Percentiles rank a stretch among this genome's conserved stretches.
These are phyloP conservation scores for Odontothrips loti DNA, from an alignment of 2,888 invertebrate species.

Conservation along the genomic window DNA sequence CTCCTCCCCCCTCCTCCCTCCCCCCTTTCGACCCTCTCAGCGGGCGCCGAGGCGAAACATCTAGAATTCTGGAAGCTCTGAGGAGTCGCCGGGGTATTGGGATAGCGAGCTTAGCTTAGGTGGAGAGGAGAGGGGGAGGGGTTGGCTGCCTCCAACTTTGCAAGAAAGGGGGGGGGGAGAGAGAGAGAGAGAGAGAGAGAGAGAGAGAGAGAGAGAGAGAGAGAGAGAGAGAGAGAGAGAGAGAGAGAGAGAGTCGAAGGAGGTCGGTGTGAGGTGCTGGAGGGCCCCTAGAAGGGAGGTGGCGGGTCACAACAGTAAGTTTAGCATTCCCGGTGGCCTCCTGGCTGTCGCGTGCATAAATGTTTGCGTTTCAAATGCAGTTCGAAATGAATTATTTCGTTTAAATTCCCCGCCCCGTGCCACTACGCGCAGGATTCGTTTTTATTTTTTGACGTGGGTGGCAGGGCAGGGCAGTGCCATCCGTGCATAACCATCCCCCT, in stretches of 20 bases:
- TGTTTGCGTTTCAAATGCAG: background rate
- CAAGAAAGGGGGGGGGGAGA: background rate
- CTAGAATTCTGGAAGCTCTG: background rate
- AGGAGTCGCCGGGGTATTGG: background rate
- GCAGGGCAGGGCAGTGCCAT: background rate
- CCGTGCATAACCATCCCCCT: background rate
- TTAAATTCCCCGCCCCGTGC: background rate
- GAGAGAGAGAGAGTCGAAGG: too few relatives aligned
- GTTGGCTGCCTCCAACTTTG: background rate
- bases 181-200: background rate
- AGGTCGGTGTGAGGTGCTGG: background rate
- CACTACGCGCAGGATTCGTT: background rate
- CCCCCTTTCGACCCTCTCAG: background rate
- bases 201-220: background rate
- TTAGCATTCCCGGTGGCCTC: background rate
- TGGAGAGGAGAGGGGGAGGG: background rate
- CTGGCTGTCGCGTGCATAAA: background rate
- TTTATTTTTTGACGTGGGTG: background rate
- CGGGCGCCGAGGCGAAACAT: background rate
- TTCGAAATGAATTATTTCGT: background rate
- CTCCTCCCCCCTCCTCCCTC: background rate
- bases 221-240: background rate
- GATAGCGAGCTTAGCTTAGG: background rate
- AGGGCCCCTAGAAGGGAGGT: background rate
- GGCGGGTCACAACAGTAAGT: conserved; percentile 13